phyloP scores from a whole-genome alignment of 2,797 vertebrate genomes.

The Diceros bicornis region DNA sequence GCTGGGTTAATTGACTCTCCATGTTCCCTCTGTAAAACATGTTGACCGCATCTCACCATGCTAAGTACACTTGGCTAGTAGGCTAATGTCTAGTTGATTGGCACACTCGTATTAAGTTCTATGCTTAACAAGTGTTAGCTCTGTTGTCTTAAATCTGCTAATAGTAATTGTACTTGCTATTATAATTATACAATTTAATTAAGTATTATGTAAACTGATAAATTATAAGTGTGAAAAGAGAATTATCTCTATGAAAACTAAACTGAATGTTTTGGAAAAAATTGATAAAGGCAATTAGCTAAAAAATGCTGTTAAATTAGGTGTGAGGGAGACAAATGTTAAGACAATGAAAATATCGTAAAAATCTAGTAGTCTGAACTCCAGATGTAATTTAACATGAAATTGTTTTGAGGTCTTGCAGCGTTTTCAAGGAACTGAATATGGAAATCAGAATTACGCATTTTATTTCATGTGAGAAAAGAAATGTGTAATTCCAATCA shows the following conservation, averaged over 20 bases:
- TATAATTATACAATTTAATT: conserved; percentile 62
- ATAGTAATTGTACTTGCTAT: conserved; percentile 51
- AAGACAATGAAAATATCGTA: not conserved
- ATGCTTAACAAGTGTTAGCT: not conserved
- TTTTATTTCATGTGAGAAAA: not conserved
- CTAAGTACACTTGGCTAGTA: not conserved
- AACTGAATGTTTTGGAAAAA: conserved; percentile 20
- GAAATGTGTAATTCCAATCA: not conserved
- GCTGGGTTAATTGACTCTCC: not conserved
- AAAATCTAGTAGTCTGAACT: not conserved
- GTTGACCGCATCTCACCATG: rapidly evolving
- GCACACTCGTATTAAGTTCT: not conserved
- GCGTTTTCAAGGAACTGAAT: not conserved
- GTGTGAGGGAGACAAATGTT: not conserved
- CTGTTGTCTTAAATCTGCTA: conserved; percentile 50
- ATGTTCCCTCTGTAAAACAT: not conserved
- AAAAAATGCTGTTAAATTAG: conserved; percentile 23
- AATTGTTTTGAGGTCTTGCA: not conserved
- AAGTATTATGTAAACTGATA: conserved; percentile 58
- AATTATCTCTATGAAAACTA: conserved; percentile 50
- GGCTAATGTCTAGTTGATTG: not conserved
- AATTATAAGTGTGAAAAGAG: conserved; percentile 64
- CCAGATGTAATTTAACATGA: no score
- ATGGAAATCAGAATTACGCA: not conserved
- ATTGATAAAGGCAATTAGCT: conserved; percentile 46